These are phyloP conservation scores for Unio delphinus DNA, from an alignment of 2,888 invertebrate genomes.

Conservation along the genomic window DNA sequence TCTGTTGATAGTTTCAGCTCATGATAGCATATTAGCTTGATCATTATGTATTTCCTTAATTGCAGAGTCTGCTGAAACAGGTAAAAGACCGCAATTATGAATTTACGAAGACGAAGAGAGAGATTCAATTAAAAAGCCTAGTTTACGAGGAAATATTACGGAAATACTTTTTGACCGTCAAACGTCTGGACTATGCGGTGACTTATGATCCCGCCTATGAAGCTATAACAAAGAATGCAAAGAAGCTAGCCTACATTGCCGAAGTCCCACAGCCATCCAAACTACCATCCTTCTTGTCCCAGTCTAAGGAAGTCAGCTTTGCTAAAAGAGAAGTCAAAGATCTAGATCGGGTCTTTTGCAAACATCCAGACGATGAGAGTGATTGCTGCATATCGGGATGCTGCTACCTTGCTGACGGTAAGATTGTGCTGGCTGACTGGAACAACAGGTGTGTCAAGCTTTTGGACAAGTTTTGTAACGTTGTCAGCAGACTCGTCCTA, in stretches of 20 bases:
- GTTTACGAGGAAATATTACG: conserved; percentile 36
- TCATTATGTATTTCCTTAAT: not conserved
- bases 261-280: conserved; percentile 17
- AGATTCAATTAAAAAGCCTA: conserved; percentile 28
- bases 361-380: conserved; percentile 15
- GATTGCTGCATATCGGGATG: conserved; percentile 25
- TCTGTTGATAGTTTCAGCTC: no score
- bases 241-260: conserved; percentile 17
- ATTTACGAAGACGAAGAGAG: conserved; percentile 16
- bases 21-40: no score
- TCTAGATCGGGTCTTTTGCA: conserved; percentile 11
- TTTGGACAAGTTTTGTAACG: conserved; percentile 25
- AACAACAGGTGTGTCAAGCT: conserved; percentile 31
- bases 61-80: not conserved
- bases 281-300: conserved; percentile 30
- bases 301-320: conserved; percentile 18
- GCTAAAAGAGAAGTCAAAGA: conserved; percentile 12
- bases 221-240: conserved; percentile 11
- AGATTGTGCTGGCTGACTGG: conserved; percentile 32
- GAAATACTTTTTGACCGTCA: conserved; percentile 24
- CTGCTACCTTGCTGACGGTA: conserved; percentile 17
- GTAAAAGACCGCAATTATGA: not conserved
- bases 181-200: conserved; percentile 28
- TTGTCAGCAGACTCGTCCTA: conserved; percentile 14
- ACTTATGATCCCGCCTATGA: conserved; percentile 21